Evolutionary conservation across 2,888 invertebrate genomes (phyloP).

Genomic region (Thymelicus acteon): DNA sequence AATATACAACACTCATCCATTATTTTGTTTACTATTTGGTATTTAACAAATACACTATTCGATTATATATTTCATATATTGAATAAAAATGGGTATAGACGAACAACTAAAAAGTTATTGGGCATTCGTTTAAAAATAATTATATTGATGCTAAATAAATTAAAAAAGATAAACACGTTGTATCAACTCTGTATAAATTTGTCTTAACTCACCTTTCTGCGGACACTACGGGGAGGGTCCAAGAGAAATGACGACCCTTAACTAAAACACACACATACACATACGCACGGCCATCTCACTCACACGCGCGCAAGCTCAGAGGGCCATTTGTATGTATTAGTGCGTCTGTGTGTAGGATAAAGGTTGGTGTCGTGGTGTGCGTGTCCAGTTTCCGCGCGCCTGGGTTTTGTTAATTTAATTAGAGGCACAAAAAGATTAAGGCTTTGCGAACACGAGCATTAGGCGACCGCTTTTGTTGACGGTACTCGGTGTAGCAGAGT

Average conservation of each 20-base stretch:
- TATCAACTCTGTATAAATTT: constrained; percentile 63
- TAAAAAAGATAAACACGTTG: constrained; percentile 8
- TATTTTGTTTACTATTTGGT: too few relatives aligned
- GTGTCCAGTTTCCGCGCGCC: constrained; percentile 83
- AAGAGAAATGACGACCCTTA: constrained; percentile 86
- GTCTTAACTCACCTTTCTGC: constrained; percentile 84
- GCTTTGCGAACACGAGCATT: constrained; percentile 77
- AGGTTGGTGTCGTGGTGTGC: constrained; percentile 56
- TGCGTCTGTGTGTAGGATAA: constrained; percentile 48
- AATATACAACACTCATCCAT: too few relatives aligned
- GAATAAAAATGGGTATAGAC: too few relatives aligned
- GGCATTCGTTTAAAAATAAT: too few relatives aligned
- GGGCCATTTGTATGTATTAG: constrained; percentile 51
- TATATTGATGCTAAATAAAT: not conserved
- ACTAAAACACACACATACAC: constrained; percentile 83
- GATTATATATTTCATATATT: too few relatives aligned
- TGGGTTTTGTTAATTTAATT: constrained; percentile 85
- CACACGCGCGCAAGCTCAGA: constrained; percentile 55
- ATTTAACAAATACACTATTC: too few relatives aligned
- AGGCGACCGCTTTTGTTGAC: constrained; percentile 75
- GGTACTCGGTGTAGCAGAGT: constrained; percentile 51
- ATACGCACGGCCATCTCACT: constrained; percentile 66
- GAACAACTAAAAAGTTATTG: too few relatives aligned
- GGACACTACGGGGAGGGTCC: constrained; percentile 85
- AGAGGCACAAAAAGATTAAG: constrained; percentile 85